phyloP scores from a whole-genome alignment of 2,113 vertebrate species.

The Cyprinus carpio region DNA sequence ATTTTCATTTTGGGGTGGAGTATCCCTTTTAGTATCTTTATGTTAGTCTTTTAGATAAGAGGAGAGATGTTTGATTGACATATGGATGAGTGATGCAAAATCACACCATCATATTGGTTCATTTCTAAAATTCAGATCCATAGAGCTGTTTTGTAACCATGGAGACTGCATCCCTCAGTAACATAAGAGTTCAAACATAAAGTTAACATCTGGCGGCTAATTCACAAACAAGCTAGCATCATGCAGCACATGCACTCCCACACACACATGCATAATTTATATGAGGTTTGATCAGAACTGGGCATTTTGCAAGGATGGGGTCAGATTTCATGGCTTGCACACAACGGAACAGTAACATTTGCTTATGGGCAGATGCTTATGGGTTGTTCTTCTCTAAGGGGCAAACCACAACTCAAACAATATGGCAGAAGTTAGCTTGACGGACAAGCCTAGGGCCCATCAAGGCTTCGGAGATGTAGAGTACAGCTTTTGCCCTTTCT shows the following conservation, averaged over 20 bases:
- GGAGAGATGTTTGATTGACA: not conserved
- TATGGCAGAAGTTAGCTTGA: slow-evolving; percentile 41
- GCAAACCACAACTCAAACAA: slow-evolving; percentile 29
- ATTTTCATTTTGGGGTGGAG: no score
- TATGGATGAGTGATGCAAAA: not conserved
- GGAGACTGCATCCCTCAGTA: slow-evolving; percentile 59
- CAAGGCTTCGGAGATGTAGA: slow-evolving; percentile 1
- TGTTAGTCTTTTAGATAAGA: not conserved
- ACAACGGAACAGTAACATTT: slow-evolving; percentile 50
- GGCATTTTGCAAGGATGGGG: slow-evolving; percentile 43
- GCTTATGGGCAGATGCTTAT: no score
- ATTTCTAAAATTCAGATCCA: not conserved
- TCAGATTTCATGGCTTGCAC: slow-evolving; percentile 58
- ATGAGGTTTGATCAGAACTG: slow-evolving; percentile 22
- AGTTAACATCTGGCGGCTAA: slow-evolving; percentile 7
- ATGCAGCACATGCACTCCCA: slow-evolving; percentile 26
- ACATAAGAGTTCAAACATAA: slow-evolving; percentile 15
- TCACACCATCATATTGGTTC: not conserved
- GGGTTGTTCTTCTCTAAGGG: slow-evolving; percentile 27
- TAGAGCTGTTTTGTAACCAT: slow-evolving; percentile 59
- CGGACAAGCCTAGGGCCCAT: slow-evolving; percentile 15
- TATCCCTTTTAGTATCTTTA: not conserved
- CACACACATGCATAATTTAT: slow-evolving; percentile 26
- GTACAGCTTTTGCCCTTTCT: not conserved
- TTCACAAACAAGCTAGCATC: not conserved